Conservation (phyloP, 2,888 invertebrate genomes). For the Morpho deidamia region DNA sequence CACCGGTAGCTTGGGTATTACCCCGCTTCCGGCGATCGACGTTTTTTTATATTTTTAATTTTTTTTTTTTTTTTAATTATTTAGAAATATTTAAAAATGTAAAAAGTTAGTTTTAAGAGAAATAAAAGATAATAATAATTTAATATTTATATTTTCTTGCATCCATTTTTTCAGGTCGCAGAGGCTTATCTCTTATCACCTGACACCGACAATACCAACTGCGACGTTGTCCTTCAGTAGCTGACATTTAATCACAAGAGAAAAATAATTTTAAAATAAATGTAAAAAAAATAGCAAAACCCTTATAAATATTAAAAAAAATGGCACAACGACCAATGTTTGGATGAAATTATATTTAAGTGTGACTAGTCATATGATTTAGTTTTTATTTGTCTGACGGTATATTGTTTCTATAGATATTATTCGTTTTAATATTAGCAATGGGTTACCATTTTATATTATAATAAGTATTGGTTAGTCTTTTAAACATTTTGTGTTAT, state of each 20-base stretch:
- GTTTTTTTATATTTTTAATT: no score
- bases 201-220: conserved; percentile 70
- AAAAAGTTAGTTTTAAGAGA: no score
- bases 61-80: no score
- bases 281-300: conserved; percentile 68
- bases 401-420: conserved; percentile 20
- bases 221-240: conserved; percentile 42
- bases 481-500: conserved; percentile 4
- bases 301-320: conserved; percentile 63
- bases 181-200: conserved; percentile 37
- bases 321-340: conserved; percentile 78
- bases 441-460: neutral
- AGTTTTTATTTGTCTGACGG: conserved; percentile 29
- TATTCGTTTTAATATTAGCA: no score
- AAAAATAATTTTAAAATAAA: conserved; percentile 35
- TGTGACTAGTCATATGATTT: conserved; percentile 53
- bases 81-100: no score
- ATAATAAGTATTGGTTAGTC: neutral
- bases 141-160: conserved; percentile 76
- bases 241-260: neutral
- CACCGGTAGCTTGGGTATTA: no score
- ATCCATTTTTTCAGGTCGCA: conserved; percentile 45
- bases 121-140: conserved; percentile 89
- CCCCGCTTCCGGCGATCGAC: no score
- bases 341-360: conserved; percentile 57